Percentiles rank a stretch among this genome's conserved stretches.
Conservation (phyloP, 2,888 invertebrate species). For the Thelaira solivaga region DNA sequence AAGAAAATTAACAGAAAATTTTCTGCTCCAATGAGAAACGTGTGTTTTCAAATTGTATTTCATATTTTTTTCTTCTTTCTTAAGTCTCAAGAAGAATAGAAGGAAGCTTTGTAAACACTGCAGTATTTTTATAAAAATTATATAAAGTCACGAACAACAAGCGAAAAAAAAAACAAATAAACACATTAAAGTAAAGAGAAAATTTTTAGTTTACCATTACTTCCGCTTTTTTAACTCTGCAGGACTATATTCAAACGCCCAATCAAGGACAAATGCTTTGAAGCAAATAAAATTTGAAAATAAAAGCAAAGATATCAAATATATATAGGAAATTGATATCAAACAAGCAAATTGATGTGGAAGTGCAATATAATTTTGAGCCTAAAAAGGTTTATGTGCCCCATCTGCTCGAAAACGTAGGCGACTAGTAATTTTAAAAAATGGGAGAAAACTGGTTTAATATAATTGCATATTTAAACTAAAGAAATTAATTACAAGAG, state of each 20-base stretch:
- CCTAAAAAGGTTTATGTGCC: no score
- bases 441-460: no score
- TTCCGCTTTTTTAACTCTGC: constrained; percentile 45
- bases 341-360: no score
- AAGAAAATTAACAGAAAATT: constrained; percentile 37
- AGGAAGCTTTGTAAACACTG: constrained; percentile 24
- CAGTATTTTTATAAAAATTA: constrained; percentile 51
- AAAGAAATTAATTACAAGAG: no score
- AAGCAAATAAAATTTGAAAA: constrained; percentile 67
- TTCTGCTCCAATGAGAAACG: constrained; percentile 51
- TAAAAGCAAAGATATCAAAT: constrained; percentile 3
- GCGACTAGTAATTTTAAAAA: no score
- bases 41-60: constrained; percentile 42
- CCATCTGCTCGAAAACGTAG: no score
- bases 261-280: constrained; percentile 70
- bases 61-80: neutral
- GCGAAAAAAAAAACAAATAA: constrained; percentile 8
- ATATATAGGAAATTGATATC: no score
- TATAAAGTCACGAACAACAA: constrained; percentile 57
- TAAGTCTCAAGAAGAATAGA: neutral
- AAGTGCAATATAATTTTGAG: no score
- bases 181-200: neutral
- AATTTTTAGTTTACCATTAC: constrained; percentile 39
- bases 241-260: constrained; percentile 54
- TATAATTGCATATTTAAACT: no score